Evolutionary conservation across 2,113 vertebrate species (phyloP).

Genomic region (Camarhynchus parvulus): DNA sequence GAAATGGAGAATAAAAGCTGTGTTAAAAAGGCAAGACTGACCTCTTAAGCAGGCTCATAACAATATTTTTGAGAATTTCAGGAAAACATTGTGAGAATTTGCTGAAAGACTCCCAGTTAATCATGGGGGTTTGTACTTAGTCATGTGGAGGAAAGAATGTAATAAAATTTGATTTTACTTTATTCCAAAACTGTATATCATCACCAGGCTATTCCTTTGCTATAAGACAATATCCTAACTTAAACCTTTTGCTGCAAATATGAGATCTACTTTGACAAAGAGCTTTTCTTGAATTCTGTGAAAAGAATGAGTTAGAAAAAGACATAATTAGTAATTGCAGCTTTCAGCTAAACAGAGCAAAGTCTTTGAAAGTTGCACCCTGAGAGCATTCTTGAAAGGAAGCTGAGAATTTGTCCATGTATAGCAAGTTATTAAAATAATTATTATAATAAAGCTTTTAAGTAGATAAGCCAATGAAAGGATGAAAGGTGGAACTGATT

Average conservation of each 20-base stretch:
- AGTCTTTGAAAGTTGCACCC: neutral
- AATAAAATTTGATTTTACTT: neutral
- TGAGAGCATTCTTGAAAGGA: neutral
- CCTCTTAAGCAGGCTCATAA: neutral
- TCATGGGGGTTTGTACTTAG: neutral
- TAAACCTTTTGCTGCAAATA: neutral
- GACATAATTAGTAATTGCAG: neutral
- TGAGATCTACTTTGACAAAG: neutral
- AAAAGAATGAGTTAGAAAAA: neutral
- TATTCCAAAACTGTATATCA: neutral
- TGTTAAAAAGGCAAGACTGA: neutral
- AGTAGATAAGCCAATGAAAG: neutral
- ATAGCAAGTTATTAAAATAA: neutral
- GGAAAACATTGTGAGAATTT: neutral
- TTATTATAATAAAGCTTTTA: neutral
- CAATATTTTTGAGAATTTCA: neutral
- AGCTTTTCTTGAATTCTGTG: neutral
- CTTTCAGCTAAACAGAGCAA: neutral
- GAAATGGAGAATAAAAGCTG: neutral
- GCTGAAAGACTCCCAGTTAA: neutral
- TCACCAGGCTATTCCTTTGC: neutral
- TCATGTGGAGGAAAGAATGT: neutral
- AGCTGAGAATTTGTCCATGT: neutral
- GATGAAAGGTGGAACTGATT: neutral
- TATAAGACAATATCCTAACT: neutral